phyloP scores from a whole-genome alignment of 2,113 vertebrate species.

The Trachemys scripta region DNA sequence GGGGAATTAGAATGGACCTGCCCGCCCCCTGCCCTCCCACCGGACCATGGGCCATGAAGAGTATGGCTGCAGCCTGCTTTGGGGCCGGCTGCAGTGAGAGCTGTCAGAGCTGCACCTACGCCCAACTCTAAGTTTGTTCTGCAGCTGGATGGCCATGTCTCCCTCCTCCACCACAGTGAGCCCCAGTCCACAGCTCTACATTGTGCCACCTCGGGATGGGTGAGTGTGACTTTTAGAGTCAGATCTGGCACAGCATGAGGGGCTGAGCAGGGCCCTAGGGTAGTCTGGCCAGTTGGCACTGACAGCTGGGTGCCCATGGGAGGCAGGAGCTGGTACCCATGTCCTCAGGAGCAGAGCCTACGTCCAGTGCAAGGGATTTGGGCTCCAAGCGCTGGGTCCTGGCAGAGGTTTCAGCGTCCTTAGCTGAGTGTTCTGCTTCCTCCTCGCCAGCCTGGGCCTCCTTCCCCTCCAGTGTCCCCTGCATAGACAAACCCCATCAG shows the following conservation, averaged over 20 bases:
- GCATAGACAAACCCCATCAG: neutral
- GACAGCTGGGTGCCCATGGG: neutral
- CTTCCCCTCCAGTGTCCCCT: neutral
- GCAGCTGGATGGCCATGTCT: neutral
- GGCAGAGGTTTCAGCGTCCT: slow-evolving; percentile 28
- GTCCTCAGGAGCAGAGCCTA: neutral
- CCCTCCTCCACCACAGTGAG: too few species aligned
- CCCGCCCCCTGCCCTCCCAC: too few species aligned
- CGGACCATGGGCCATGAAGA: neutral
- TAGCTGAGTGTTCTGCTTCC: slow-evolving; percentile 48
- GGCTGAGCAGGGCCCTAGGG: neutral
- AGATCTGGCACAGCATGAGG: neutral
- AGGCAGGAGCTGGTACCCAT: neutral
- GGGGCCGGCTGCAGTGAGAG: too few species aligned
- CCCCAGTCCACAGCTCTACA: too few species aligned
- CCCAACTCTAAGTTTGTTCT: neutral
- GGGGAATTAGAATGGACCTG: neutral
- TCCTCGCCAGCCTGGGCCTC: neutral
- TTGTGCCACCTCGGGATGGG: neutral
- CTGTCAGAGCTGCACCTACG: too few species aligned
- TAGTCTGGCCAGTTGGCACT: neutral
- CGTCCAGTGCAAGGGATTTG: neutral
- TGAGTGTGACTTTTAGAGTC: neutral
- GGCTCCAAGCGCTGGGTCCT: neutral
- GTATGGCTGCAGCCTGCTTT: neutral